Evolutionary conservation across 2,797 vertebrate genomes (phyloP), one percentile per base, ranked within the genome.

Genomic region (Xiphophorus birchmanni): DNA sequence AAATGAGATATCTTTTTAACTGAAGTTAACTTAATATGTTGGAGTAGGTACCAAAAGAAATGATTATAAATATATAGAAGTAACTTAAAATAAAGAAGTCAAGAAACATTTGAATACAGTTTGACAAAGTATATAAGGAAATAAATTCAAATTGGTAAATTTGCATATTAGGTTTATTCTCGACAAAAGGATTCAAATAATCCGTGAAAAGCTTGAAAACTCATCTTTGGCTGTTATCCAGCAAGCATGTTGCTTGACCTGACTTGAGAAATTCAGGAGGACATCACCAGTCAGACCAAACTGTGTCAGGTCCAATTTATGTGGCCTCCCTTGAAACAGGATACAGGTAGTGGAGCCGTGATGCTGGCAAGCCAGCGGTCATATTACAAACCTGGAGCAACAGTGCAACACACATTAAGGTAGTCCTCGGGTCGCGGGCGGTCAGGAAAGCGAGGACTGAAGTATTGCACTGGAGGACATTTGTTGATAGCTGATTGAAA

Each of bases 301-400:
- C 81, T 58, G 65, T 89, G 89, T 84, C 77, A 78, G 84, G 78
- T 37, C 75, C 82, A 91, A 90, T 90, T 82, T 81, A 80, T 80
- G 81, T 23, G 75, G 89, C 82, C 87, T 88, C 87, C 84, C 89
- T 81, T 94, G 96, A 92, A 95, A 96, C 85, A 75, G 50, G 94
- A 96, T 89, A 91, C 93, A 80, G 60, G 86, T 76, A 84, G 86
- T 83, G 82, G 89, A 91, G 91, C 86, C 82, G 80, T 83, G 69
- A 81, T 84, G 87, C 88, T 87, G 88, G 89, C 87, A 92, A 87
- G 84, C 75, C 78, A 73, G 88, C 83, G 90, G 82, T 96, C 95
- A 84, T 91, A 83, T 96, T 95, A 94, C 95, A 92, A 84, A 84
- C 77, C 52, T 75, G 78, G 89, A 86, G 87, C 86, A 85, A 87